These are phyloP conservation scores for Phoenicopterus ruber DNA, from an alignment of 2,113 vertebrate species.

Conservation along the genomic window DNA sequence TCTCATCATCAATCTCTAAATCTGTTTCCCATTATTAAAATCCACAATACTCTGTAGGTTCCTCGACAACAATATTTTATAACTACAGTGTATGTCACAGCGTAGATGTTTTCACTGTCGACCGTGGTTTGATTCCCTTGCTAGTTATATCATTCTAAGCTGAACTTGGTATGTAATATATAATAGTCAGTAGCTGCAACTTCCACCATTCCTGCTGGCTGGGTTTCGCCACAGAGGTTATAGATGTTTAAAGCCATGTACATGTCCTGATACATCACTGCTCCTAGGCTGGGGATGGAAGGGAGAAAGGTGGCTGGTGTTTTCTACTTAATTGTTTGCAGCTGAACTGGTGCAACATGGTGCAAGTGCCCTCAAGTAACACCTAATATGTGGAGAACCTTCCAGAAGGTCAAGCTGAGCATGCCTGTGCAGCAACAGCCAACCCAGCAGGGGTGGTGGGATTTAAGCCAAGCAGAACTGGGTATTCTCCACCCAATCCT, in stretches of 20 bases:
- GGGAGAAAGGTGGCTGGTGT: not conserved
- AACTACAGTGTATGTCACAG: not conserved
- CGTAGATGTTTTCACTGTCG: accelerated
- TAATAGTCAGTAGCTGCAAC: not conserved
- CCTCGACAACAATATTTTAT: not conserved
- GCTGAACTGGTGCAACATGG: not conserved
- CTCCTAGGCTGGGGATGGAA: not conserved
- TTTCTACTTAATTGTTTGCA: not conserved
- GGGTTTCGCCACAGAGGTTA: not conserved
- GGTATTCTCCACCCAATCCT: accelerated
- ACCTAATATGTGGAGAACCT: accelerated
- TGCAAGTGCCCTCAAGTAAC: not conserved
- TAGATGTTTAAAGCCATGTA: not conserved
- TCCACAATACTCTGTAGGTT: not conserved
- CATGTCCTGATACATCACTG: not conserved
- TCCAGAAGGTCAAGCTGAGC: not conserved
- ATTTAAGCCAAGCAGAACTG: not conserved
- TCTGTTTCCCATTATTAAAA: not conserved
- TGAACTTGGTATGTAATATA: not conserved
- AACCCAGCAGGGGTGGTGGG: not conserved
- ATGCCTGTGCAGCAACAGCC: not conserved
- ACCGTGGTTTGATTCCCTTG: not conserved
- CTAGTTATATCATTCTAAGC: not conserved
- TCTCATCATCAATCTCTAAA: not conserved
- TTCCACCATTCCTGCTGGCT: not conserved